These are phyloP conservation scores for Okapia johnstoni DNA, from an alignment of 2,113 vertebrate genomes.

Conservation along the genomic window DNA sequence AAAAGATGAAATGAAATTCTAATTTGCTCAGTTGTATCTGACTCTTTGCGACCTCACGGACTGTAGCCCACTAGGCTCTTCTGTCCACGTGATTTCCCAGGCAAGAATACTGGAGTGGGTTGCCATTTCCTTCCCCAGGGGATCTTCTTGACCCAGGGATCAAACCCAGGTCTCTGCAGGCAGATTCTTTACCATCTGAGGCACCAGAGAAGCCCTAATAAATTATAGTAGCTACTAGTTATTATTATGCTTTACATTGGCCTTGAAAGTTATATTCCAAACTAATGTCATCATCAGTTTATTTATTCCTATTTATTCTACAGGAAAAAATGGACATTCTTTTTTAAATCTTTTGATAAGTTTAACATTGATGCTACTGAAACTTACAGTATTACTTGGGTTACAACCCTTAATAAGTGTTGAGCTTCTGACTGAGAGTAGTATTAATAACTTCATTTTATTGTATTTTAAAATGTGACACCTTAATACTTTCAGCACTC, in stretches of 20 bases:
- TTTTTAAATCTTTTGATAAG: not conserved
- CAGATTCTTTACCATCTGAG: not conserved
- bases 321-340: not conserved
- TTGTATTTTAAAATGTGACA: not conserved
- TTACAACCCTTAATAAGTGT: not conserved
- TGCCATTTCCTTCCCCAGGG: not conserved
- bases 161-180: not conserved
- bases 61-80: not conserved
- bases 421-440: not conserved
- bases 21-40: not conserved
- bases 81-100: not conserved
- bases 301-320: not conserved
- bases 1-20: not conserved
- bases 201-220: not conserved
- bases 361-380: not conserved
- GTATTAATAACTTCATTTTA: not conserved
- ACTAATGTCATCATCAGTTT: not conserved
- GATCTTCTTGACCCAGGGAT: not conserved
- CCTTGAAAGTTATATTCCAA: not conserved
- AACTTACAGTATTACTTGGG: not conserved
- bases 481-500: not conserved
- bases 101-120: not conserved
- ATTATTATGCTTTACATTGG: not conserved
- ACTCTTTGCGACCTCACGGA: not conserved
- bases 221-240: not conserved